phyloP scores from a whole-genome alignment of 2,113 vertebrate genomes.

The Micromys minutus region DNA sequence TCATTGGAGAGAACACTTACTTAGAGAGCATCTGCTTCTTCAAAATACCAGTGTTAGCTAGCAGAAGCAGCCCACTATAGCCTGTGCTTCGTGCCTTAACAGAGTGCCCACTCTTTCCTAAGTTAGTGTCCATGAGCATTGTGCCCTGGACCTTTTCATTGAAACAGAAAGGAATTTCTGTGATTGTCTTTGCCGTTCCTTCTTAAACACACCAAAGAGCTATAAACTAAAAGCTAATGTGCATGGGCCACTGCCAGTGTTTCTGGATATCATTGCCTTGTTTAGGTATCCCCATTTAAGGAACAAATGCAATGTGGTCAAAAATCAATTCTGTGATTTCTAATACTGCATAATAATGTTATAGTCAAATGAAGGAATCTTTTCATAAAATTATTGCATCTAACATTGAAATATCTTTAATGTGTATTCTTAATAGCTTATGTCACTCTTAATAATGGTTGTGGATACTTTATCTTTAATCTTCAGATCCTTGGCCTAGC shows the following conservation, averaged over 20 bases:
- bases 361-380: conserved; percentile 14
- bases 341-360: not conserved
- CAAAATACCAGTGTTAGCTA: not conserved
- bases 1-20: not conserved
- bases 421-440: not conserved
- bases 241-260: not conserved
- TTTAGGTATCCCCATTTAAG: not conserved
- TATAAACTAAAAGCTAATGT: not conserved
- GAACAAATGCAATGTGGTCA: not conserved
- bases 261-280: not conserved
- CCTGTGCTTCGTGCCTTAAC: not conserved
- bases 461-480: not conserved
- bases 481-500: not conserved
- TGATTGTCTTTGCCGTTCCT: not conserved
- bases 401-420: not conserved
- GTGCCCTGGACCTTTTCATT: not conserved
- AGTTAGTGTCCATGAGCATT: not conserved
- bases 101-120: not conserved
- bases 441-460: not conserved
- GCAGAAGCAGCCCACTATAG: rapidly evolving
- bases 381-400: conserved; percentile 6
- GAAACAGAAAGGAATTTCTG: not conserved
- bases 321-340: conserved; percentile 26
- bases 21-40: not conserved
- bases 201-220: not conserved